Percentiles rank a stretch among this genome's conserved stretches.
Conservation (phyloP, 1,140 invertebrate species). For the Apis laboriosa region DNA sequence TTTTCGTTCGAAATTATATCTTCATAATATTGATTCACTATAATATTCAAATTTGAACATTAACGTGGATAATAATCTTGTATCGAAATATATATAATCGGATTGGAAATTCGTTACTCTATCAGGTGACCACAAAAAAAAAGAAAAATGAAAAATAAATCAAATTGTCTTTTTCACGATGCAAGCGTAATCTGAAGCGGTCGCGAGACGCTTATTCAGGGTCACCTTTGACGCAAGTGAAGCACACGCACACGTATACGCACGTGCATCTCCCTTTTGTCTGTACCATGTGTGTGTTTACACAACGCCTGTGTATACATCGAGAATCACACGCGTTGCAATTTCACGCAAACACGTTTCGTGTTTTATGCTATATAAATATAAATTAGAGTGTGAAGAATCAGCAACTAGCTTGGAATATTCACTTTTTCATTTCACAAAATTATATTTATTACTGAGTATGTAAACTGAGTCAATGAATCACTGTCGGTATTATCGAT, state of each 20-base stretch:
- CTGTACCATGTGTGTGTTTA: background rate
- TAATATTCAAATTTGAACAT: background rate
- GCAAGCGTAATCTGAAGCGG: slow-evolving; percentile 31
- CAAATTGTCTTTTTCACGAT: slow-evolving; percentile 21
- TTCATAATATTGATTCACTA: background rate
- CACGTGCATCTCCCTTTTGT: slow-evolving; percentile 21
- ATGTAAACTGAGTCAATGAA: too few species aligned
- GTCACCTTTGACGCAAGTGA: slow-evolving; percentile 45
- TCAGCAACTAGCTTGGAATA: background rate
- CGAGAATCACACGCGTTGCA: background rate
- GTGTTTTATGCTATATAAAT: background rate
- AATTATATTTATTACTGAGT: too few species aligned
- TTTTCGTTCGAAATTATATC: background rate
- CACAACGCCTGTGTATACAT: background rate
- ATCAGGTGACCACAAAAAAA: background rate
- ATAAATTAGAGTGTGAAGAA: background rate
- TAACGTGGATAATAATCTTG: background rate
- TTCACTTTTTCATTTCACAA: background rate
- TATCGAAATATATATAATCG: background rate
- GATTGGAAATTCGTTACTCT: background rate
- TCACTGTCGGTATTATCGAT: too few species aligned
- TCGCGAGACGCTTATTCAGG: slow-evolving; percentile 30
- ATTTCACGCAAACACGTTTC: background rate
- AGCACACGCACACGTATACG: background rate
- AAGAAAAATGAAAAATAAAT: slow-evolving; percentile 14